Evolutionary conservation across 2,113 vertebrate genomes (phyloP).

Genomic region (Lepus europaeus): DNA sequence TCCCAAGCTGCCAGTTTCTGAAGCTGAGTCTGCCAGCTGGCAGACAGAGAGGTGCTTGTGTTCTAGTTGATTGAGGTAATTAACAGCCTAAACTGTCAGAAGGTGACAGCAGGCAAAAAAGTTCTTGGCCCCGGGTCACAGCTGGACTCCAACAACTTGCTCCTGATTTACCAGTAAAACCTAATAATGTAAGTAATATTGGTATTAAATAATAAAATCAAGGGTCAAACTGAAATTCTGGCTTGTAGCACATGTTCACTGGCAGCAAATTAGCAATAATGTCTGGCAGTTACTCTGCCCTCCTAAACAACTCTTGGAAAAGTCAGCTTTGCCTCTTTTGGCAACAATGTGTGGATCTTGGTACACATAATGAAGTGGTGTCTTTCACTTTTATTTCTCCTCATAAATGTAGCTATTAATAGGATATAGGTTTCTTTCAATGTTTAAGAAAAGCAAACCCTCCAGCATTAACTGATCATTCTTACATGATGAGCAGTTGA

Average conservation of each 20-base stretch:
- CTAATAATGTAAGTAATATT: constrained; percentile 88
- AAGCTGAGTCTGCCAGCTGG: constrained; percentile 89
- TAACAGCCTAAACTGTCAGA: constrained; percentile 89
- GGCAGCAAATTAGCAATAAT: constrained; percentile 70
- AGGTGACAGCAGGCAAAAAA: constrained; percentile 90
- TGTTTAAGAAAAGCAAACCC: neutral
- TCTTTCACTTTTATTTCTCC: constrained; percentile 39
- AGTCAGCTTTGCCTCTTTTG: neutral
- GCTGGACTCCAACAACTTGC: constrained; percentile 89
- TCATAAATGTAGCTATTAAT: neutral
- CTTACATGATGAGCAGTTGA: neutral
- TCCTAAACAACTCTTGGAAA: neutral
- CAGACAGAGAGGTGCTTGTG: constrained; percentile 91
- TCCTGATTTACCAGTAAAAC: constrained; percentile 89
- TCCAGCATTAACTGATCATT: neutral
- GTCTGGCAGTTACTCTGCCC: constrained; percentile 58
- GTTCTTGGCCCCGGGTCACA: constrained; percentile 90
- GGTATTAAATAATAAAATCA: constrained; percentile 87
- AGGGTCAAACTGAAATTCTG: constrained; percentile 66
- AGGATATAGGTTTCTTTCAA: neutral
- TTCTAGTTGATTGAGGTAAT: constrained; percentile 89
- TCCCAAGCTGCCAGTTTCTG: constrained; percentile 86
- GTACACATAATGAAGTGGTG: neutral
- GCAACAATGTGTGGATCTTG: neutral
- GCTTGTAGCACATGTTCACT: constrained; percentile 72